These are phyloP conservation scores for Smittia sp. DNA, from an alignment of 2,888 invertebrate genomes.

Conservation along the genomic window DNA sequence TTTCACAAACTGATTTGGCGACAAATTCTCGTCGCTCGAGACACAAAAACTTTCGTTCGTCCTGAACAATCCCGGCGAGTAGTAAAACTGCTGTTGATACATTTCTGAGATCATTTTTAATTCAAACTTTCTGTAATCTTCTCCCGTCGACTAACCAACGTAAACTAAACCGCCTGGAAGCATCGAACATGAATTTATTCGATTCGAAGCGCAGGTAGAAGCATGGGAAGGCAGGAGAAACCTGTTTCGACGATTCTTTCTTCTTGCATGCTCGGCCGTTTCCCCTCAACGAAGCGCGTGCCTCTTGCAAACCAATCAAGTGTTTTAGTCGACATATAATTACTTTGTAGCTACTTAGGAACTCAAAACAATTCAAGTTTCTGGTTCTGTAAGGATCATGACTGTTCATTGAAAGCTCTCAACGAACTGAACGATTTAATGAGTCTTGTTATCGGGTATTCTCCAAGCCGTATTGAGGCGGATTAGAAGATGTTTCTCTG, in stretches of 20 bases:
- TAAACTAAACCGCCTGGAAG: neutral
- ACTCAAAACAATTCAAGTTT: no score
- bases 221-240: neutral
- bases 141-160: neutral
- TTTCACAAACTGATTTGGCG: slow-evolving; percentile 16
- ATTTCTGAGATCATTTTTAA: slow-evolving; percentile 5
- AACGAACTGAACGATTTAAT: no score
- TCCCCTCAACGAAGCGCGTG: slow-evolving; percentile 7
- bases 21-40: neutral
- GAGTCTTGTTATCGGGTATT: no score
- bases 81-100: neutral
- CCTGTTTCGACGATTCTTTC: neutral
- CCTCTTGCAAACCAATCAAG: neutral
- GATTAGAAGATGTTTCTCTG: no score
- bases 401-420: no score
- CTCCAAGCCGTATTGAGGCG: no score
- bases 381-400: no score
- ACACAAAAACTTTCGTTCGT: neutral
- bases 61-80: neutral
- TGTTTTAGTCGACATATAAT: neutral
- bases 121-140: neutral
- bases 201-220: neutral
- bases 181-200: neutral
- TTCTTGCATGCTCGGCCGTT: neutral
- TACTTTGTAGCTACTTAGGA: no score